phyloP scores from a whole-genome alignment of 2,888 invertebrate genomes.

The Stramonita haemastoma region DNA sequence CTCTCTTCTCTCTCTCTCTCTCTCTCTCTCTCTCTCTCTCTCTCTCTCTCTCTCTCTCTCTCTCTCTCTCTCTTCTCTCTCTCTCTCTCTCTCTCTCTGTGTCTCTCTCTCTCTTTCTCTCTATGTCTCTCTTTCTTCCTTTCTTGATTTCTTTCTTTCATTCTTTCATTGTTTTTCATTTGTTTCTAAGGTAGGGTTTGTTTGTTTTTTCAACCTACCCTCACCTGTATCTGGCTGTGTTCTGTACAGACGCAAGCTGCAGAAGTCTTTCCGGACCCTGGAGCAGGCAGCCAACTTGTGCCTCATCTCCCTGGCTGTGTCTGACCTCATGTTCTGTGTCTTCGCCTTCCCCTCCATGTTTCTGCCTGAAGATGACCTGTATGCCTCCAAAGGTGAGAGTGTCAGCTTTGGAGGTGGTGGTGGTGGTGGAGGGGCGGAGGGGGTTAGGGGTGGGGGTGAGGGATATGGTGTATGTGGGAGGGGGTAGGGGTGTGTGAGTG shows the following conservation, averaged over 20 bases:
- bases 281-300: slow-evolving; percentile 88
- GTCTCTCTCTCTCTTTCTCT: too few species aligned
- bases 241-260: slow-evolving; percentile 74
- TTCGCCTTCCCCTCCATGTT: slow-evolving; percentile 81
- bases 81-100: too few species aligned
- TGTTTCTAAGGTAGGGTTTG: too few species aligned
- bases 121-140: too few species aligned
- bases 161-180: too few species aligned
- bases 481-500: neutral
- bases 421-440: neutral
- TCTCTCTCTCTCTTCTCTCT: too few species aligned
- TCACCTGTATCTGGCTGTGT: too few species aligned
- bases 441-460: neutral
- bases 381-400: slow-evolving; percentile 79
- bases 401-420: neutral
- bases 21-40: too few species aligned
- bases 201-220: too few species aligned
- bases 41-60: too few species aligned
- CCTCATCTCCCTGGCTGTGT: slow-evolving; percentile 86
- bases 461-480: neutral
- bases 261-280: slow-evolving; percentile 82
- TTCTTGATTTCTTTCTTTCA: too few species aligned
- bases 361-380: slow-evolving; percentile 77
- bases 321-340: slow-evolving; percentile 82
- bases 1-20: too few species aligned